A percentile compares a stretch with the other conserved stretches of the same genome.
Evolutionary conservation across 2,888 invertebrate species (phyloP).

Genomic region (Dilophus febrilis): DNA sequence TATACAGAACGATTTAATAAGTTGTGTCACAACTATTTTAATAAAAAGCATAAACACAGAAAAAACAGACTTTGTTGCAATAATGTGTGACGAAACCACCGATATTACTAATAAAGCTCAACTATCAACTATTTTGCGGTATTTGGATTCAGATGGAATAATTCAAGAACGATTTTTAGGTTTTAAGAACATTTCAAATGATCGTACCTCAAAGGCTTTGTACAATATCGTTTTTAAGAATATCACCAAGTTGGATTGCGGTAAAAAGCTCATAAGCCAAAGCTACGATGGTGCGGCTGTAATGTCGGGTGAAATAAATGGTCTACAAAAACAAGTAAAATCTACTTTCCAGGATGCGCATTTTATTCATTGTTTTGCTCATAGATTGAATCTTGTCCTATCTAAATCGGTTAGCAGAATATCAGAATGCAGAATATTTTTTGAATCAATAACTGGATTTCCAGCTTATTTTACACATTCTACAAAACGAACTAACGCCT

Average conservation of each 20-base stretch:
- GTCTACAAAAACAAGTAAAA: slow-evolving; percentile 15
- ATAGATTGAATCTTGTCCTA: slow-evolving; percentile 13
- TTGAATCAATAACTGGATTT: slow-evolving; percentile 4
- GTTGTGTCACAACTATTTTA: slow-evolving; percentile 9
- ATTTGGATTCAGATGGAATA: slow-evolving; percentile 8
- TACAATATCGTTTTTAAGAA: too few relatives aligned
- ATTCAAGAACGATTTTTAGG: slow-evolving; percentile 13
- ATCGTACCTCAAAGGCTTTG: slow-evolving; percentile 7
- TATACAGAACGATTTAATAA: slow-evolving; percentile 16
- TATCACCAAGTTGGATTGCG: slow-evolving; percentile 4
- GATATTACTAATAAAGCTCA: slow-evolving; percentile 10
- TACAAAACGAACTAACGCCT: slow-evolving; percentile 10
- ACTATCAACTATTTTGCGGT: slow-evolving; percentile 11
- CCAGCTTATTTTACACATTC: slow-evolving; percentile 13
- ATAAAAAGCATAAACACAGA: slow-evolving; percentile 12
- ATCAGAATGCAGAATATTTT: too few relatives aligned
- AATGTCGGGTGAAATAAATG: slow-evolving; percentile 12
- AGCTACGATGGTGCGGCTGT: slow-evolving; percentile 14
- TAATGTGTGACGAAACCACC: slow-evolving; percentile 12
- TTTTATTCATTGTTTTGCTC: slow-evolving; percentile 16
- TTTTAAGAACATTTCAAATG: slow-evolving; percentile 10
- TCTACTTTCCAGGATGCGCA: slow-evolving; percentile 12
- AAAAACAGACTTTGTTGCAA: slow-evolving; percentile 13
- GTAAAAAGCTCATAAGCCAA: slow-evolving; percentile 12
- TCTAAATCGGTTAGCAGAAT: too few relatives aligned